phyloP scores from a whole-genome alignment of 2,797 vertebrate species.

The Takifugu ocellatus region DNA sequence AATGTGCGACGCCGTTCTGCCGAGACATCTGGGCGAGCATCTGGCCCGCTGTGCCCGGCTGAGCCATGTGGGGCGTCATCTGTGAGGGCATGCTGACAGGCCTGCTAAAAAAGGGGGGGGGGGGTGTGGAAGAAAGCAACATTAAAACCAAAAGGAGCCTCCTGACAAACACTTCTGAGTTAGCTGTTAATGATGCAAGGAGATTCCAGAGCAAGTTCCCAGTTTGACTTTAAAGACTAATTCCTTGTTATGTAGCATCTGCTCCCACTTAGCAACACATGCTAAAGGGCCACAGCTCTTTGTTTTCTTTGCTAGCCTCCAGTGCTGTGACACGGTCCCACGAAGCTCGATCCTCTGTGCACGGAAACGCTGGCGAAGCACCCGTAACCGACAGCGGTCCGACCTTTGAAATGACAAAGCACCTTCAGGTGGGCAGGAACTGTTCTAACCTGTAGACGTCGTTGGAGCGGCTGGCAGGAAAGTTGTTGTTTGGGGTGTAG shows the following conservation, averaged over 20 bases:
- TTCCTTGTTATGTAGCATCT: slow-evolving; percentile 12
- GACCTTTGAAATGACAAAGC: not conserved
- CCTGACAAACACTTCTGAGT: too few relatives aligned
- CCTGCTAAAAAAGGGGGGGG: slow-evolving; percentile 58
- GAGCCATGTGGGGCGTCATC: slow-evolving; percentile 79
- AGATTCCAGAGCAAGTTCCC: not conserved
- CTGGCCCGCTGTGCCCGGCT: slow-evolving; percentile 80
- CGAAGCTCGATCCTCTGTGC: too few relatives aligned
- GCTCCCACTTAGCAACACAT: slow-evolving; percentile 7
- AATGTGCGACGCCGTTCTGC: slow-evolving; percentile 75
- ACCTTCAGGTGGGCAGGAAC: too few relatives aligned
- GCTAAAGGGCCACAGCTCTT: not conserved
- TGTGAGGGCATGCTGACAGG: slow-evolving; percentile 76
- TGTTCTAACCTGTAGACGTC: slow-evolving; percentile 85
- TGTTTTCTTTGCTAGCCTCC: not conserved
- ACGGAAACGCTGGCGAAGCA: too few relatives aligned
- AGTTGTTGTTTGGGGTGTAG: slow-evolving; percentile 81
- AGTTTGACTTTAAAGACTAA: not conserved
- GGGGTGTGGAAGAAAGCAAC: not conserved
- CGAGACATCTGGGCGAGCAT: slow-evolving; percentile 90
- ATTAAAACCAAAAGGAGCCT: not conserved
- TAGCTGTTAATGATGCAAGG: too few relatives aligned
- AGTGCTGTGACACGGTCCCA: too few relatives aligned
- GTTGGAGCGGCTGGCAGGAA: slow-evolving; percentile 69
- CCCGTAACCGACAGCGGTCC: too few relatives aligned